Evolutionary conservation across 2,113 vertebrate species (phyloP), one percentile per base, ranked within the genome.

Genomic region (Neotoma lepida): DNA sequence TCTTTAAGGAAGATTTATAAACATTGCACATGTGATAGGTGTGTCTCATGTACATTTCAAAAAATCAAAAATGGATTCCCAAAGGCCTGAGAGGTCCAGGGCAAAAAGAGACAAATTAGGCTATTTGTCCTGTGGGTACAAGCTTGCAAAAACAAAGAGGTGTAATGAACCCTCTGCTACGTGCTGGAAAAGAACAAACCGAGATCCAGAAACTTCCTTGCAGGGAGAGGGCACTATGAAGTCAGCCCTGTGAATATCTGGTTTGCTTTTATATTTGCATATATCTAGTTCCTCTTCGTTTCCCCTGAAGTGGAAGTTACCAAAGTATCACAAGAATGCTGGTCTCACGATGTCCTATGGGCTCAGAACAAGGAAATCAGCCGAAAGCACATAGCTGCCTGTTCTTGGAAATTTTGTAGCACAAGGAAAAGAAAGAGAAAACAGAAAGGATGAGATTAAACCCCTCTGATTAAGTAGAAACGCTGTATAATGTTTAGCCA

Each of bases 401-500:
- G 28, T 86, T 86, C 85, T 95, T 90, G 58, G 90, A 96, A 97
- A 96, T 80, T 88, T 56, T 82, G 51, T 58, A 76, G 63, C 82
- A 90, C 94, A 89, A 87, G 86, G 88, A 85, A 94, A 91, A 93
- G 64, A 89, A 68, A 91, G 46, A 54, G 76, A 92, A 94, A 87
- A 24, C 33, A 74, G 54, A 86, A 88, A 89, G 64, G 41, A 84
- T 96, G 81, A 86, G 91, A 96, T 95, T 95, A 93, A 95, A 89
- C 14, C 58, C 54, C 18, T 74, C 74, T 12, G 56, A 89, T 94
- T 49, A 94, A 89, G 89, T 46, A 95, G 85, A 91, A 81, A 82
- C 70, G 44, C 63, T 92, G 88, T 89, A 74, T 89, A 89, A 81
- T 89, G 46, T 95, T 96, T 93, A 94, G 91, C 88, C 85, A 96